Conservation (phyloP, 2,797 vertebrate species). For the Clarias laeviceps region DNA sequence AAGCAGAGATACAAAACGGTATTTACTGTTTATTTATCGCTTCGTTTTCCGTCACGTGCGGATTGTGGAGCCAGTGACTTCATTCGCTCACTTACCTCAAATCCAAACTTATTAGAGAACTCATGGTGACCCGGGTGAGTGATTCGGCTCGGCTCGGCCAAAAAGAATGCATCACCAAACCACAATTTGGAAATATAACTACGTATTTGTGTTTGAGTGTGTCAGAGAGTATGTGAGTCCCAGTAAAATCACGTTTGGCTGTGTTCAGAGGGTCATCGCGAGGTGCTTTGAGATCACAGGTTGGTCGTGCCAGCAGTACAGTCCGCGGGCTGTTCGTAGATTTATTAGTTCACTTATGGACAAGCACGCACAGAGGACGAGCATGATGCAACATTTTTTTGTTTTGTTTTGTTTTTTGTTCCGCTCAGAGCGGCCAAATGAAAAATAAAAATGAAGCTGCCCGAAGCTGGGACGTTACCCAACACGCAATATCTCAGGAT, state of each 20-base stretch:
- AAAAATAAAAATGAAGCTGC: conserved; percentile 26
- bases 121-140: not conserved
- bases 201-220: not conserved
- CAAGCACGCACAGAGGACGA: not conserved
- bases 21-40: not conserved
- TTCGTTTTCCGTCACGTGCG: not conserved
- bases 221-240: not conserved
- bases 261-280: conserved; percentile 21
- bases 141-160: not conserved
- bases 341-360: conserved; percentile 35
- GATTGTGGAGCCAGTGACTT: not conserved
- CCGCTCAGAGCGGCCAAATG: conserved; percentile 9
- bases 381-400: conserved; percentile 17
- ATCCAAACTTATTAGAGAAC: not conserved
- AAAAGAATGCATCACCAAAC: conserved; percentile 7
- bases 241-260: conserved; percentile 42
- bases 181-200: not conserved
- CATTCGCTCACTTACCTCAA: not conserved
- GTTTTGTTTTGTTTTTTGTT: no score
- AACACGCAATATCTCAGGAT: conserved; percentile 21
- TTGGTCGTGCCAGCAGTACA: conserved; percentile 2
- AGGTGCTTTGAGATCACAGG: conserved; percentile 36
- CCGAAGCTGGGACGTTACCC: not conserved
- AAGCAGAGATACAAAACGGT: not conserved
- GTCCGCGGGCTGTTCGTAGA: conserved; percentile 28